Conservation (phyloP, 2,113 vertebrate species). For the Morone saxatilis region DNA sequence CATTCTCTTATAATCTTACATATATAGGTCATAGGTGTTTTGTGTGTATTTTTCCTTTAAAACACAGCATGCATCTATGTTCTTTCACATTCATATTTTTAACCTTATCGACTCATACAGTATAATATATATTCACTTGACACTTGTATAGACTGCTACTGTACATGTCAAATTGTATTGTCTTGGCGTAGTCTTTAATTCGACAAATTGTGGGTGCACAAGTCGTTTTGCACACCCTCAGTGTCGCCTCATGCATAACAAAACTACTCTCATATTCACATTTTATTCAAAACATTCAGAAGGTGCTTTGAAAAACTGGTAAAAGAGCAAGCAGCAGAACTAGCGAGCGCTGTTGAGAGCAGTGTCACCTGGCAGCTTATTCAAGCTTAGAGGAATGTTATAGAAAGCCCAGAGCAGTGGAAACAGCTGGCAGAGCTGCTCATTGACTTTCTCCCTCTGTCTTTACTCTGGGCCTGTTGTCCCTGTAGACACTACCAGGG, state of each 20-base stretch:
- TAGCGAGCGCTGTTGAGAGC: slow-evolving; percentile 36
- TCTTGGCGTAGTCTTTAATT: background rate
- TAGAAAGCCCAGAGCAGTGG: slow-evolving; percentile 66
- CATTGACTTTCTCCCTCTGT: slow-evolving; percentile 66
- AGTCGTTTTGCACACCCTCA: background rate
- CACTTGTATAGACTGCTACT: background rate
- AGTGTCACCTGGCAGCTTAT: slow-evolving; percentile 74
- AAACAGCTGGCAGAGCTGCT: slow-evolving; percentile 72
- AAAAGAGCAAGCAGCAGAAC: slow-evolving; percentile 28
- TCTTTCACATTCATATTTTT: background rate
- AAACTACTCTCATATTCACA: slow-evolving; percentile 9
- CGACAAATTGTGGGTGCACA: background rate
- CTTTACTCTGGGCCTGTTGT: slow-evolving; percentile 48
- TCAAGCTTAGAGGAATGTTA: slow-evolving; percentile 74
- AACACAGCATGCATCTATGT: background rate
- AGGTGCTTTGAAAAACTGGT: slow-evolving; percentile 15
- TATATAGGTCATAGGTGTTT: background rate
- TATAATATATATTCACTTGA: background rate
- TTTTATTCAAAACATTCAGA: slow-evolving; percentile 32
- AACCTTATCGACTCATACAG: too few relatives aligned
- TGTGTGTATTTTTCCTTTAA: background rate
- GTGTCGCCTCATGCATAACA: slow-evolving; percentile 7
- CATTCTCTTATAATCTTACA: background rate
- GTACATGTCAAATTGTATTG: background rate
- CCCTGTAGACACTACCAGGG: slow-evolving; percentile 66